These are phyloP conservation scores for Bos taurus DNA, from an alignment of 2,113 vertebrate genomes.

Conservation along the genomic window ARS-UCD2.0 NC_082638.1:5515001-5515500, in stretches of 20 bases:
- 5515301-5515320: background rate
- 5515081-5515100: no score
- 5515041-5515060: background rate
- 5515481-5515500: background rate
- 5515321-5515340: background rate
- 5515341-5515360: background rate
- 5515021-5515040: accelerated
- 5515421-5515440: background rate
- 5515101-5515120: accelerated
- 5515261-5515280: no score
- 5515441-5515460: background rate
- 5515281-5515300: background rate
- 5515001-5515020: accelerated
- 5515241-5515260: background rate
- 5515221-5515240: background rate
- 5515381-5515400: no score
- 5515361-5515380: background rate
- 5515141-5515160: background rate
- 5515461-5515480: background rate
- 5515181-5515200: accelerated
- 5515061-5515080: background rate
- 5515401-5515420: background rate
- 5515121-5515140: background rate
- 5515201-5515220: background rate
- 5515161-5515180: accelerated